Evolutionary conservation across 2,888 invertebrate genomes (phyloP), one percentile per base, ranked within the genome.

Genomic region (Archips xylosteana): DNA sequence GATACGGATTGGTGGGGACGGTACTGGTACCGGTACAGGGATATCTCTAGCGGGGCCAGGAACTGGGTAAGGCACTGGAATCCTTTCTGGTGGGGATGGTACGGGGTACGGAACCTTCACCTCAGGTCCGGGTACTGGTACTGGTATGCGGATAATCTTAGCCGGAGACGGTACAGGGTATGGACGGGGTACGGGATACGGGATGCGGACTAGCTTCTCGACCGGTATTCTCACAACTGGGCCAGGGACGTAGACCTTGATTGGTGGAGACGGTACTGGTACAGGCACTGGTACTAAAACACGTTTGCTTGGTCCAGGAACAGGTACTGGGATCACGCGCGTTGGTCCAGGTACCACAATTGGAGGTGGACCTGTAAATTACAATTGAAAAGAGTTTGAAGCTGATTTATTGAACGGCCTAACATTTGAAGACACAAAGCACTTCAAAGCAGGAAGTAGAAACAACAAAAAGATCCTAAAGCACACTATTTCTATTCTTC

Each of bases 321-420:
- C 90, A 3, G 92, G 78, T 87, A 89, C 1, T 91, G 91, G 67
- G 32, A 57, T 12, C 1, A 57, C 23, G 12, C 90, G 89, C 3
- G 87, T 85, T 3, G 90, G 91, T 60, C 92, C 92, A 2, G 91
- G 92, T 57, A 92, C 84, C 2, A 87, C 70, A 42, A 86, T 78
- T 9, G 90, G 89, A 47, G 89, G 89, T 45, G 89, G 90, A 80
- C 92, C 92, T 92, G 81, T 32, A 75, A 80, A n/a, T 65, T 23
- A 9, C 0, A 61, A 15, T n/a, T 39, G 13, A 47, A 32, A 32
- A 54, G 0, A 39, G 4, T 39, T 39, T 39, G 39, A 15, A 2
- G 23, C 13, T 54, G 6, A n/a, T 45, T 45, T 45, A 45, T 45
- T n/a, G 5, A 49, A n/a, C 49, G n/a, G 49, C 5, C 2, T 4